These are phyloP conservation scores for Micrastur ruficollis DNA, from an alignment of 2,797 vertebrate genomes.

Conservation along the genomic window DNA sequence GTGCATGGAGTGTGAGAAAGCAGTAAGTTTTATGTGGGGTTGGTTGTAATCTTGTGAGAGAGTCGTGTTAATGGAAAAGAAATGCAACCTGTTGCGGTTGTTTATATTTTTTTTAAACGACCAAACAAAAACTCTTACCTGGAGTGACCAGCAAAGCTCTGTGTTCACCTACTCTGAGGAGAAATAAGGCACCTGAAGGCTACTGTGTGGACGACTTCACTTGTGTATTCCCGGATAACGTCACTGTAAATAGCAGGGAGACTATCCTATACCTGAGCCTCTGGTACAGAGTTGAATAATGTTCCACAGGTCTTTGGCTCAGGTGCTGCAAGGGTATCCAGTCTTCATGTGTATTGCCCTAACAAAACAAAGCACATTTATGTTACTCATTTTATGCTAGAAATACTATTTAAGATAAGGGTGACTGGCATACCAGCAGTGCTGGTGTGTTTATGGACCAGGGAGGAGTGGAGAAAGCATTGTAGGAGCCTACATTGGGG, in stretches of 20 bases:
- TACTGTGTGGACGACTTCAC: not conserved
- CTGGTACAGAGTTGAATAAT: no score
- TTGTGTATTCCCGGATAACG: not conserved
- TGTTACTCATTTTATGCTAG: not conserved
- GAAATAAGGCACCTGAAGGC: not conserved
- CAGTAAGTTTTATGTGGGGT: not conserved
- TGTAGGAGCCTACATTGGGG: not conserved
- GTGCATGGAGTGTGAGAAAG: not conserved
- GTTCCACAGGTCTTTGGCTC: not conserved
- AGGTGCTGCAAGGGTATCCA: not conserved
- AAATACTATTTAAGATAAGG: not conserved
- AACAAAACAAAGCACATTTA: not conserved
- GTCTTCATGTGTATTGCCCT: not conserved
- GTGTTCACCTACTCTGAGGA: not conserved
- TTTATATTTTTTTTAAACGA: not conserved
- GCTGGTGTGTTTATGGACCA: not conserved
- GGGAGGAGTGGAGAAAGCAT: not conserved
- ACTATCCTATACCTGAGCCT: not conserved
- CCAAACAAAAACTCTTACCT: no score
- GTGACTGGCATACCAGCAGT: not conserved
- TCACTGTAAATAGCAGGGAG: not conserved
- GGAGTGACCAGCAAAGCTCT: not conserved
- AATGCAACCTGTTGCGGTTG: not conserved
- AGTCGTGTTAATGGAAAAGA: not conserved
- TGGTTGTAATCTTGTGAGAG: not conserved